phyloP scores from a whole-genome alignment of 1,140 invertebrate species.

The Pogonomyrmex californicus region DNA sequence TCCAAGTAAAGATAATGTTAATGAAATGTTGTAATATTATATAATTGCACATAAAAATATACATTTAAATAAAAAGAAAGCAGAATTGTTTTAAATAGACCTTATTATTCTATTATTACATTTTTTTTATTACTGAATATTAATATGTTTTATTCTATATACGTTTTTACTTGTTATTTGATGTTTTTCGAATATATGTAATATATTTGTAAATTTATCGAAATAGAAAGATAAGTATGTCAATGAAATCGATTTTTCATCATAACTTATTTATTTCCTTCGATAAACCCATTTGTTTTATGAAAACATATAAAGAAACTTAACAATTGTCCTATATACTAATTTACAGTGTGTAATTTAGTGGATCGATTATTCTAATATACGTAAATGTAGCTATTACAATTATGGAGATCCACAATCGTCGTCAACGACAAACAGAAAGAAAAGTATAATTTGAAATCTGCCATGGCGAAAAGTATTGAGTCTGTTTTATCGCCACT shows the following conservation, averaged over 20 bases:
- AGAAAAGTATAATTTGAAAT: conserved; percentile 5
- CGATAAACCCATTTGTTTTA: not conserved
- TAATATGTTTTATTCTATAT: not conserved
- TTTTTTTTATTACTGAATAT: not conserved
- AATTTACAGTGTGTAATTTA: not conserved
- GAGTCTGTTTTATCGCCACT: conserved; percentile 20
- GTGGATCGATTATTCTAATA: conserved; percentile 36
- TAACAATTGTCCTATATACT: not conserved
- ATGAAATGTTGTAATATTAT: not conserved
- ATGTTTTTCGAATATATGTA: not conserved
- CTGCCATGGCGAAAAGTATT: conserved; percentile 4
- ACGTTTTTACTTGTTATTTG: not conserved
- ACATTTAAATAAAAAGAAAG: not conserved
- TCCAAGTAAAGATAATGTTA: not conserved
- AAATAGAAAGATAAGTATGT: not conserved
- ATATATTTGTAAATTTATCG: not conserved
- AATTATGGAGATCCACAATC: not conserved
- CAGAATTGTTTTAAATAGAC: not conserved
- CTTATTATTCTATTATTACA: not conserved
- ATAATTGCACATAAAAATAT: not conserved
- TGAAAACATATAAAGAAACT: not conserved
- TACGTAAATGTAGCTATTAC: conserved; percentile 18
- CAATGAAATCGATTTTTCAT: not conserved
- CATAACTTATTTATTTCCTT: not conserved
- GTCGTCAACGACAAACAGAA: not conserved